These are phyloP conservation scores for Ypsolopha scabrella DNA, from an alignment of 2,888 invertebrate species.

Conservation along the genomic window DNA sequence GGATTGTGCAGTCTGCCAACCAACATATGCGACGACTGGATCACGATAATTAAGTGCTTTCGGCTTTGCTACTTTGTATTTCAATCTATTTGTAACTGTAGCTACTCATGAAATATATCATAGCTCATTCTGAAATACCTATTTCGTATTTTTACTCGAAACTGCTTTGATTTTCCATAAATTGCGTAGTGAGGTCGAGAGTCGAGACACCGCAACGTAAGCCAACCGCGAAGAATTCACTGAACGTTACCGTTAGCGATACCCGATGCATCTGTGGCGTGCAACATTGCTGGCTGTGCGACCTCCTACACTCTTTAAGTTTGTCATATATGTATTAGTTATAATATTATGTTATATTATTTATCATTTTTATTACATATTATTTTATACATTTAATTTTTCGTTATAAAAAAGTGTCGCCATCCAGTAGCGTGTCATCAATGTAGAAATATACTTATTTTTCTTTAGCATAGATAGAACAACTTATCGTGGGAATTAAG, in stretches of 20 bases:
- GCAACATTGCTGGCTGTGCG: slow-evolving; percentile 5
- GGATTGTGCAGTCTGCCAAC: slow-evolving; percentile 7
- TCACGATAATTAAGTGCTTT: too few relatives aligned
- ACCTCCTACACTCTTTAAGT: slow-evolving; percentile 12
- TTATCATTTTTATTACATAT: too few relatives aligned
- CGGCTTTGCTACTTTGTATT: too few relatives aligned
- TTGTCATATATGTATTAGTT: too few relatives aligned
- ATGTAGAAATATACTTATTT: background rate
- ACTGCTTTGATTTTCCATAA: background rate
- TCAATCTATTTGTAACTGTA: too few relatives aligned
- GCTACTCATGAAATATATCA: too few relatives aligned
- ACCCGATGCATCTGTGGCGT: slow-evolving; percentile 9
- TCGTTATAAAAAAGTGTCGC: background rate
- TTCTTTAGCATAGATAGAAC: background rate
- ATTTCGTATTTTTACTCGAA: background rate
- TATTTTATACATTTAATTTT: background rate
- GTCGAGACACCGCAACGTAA: slow-evolving; percentile 2
- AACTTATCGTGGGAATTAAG: background rate
- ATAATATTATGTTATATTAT: too few relatives aligned
- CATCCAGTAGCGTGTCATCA: background rate
- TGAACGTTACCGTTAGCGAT: slow-evolving; percentile 15
- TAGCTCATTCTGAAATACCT: too few relatives aligned
- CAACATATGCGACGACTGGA: too few relatives aligned
- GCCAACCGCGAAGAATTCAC: slow-evolving; percentile 6
- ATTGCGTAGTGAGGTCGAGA: background rate